These are phyloP conservation scores for Bathynomus jamesi DNA, from an alignment of 1,140 invertebrate species.

Conservation along the genomic window DNA sequence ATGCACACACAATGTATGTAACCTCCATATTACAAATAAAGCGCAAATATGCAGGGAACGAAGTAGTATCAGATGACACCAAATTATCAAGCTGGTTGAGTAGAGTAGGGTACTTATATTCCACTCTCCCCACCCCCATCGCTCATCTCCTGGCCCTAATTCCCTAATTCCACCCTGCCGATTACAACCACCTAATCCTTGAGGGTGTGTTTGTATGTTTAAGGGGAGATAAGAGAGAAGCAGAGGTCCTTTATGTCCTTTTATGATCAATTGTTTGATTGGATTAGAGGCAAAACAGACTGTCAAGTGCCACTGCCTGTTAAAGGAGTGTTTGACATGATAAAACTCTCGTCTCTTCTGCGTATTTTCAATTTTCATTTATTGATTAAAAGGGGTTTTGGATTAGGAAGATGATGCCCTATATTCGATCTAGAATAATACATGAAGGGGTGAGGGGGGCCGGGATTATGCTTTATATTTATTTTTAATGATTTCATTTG, in stretches of 20 bases:
- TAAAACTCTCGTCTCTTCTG: neutral
- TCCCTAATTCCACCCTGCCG: neutral
- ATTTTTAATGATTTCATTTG: neutral
- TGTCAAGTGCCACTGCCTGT: neutral
- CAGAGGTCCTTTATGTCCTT: neutral
- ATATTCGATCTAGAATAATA: neutral
- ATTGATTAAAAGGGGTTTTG: no score
- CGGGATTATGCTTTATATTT: neutral
- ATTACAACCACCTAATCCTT: neutral
- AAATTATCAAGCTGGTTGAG: no score
- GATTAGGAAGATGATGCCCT: no score
- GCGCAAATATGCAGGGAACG: no score
- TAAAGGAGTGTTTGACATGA: neutral
- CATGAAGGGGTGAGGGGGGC: neutral
- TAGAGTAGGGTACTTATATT: no score
- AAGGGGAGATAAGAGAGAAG: neutral
- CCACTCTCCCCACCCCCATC: neutral
- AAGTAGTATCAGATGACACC: no score
- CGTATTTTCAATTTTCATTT: neutral
- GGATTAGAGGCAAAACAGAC: neutral
- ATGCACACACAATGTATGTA: no score
- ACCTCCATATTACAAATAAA: no score
- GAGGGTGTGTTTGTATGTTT: neutral
- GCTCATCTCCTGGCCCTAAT: neutral
- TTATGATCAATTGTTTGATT: constrained; percentile 1